phyloP scores from a whole-genome alignment of 2,113 vertebrate genomes.

The Brachyhypopomus gauderio region DNA sequence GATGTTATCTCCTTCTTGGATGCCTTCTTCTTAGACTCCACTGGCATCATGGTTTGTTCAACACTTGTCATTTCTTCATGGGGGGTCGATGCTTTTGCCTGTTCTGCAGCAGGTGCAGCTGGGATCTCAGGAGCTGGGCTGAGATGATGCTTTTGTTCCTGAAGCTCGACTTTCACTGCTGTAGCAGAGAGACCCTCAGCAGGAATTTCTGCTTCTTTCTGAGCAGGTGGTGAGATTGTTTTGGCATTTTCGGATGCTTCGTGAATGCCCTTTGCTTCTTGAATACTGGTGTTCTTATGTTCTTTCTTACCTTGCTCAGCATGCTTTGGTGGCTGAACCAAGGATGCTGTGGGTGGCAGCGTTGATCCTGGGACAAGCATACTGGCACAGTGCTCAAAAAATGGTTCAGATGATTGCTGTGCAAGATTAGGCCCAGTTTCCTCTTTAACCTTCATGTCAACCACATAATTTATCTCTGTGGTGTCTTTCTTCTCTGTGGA shows the following conservation, averaged over 20 bases:
- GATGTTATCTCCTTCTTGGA: constrained; percentile 38
- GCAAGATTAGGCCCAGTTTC: constrained; percentile 26
- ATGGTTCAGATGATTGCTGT: constrained; percentile 33
- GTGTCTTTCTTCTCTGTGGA: background rate
- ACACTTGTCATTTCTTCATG: constrained; percentile 59
- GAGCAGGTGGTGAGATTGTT: background rate
- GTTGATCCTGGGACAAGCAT: constrained; percentile 8
- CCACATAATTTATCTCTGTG: constrained; percentile 5
- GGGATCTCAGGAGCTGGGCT: background rate
- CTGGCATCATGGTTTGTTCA: constrained; percentile 46
- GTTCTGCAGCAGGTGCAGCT: background rate
- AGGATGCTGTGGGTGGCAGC: constrained; percentile 31
- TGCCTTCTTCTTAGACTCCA: constrained; percentile 35
- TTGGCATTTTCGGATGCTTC: constrained; percentile 5
- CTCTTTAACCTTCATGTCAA: constrained; percentile 20
- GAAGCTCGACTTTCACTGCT: constrained; percentile 15
- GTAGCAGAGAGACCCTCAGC: background rate
- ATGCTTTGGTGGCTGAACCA: constrained; percentile 36
- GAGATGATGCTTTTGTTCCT: constrained; percentile 6
- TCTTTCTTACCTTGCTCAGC: constrained; percentile 43
- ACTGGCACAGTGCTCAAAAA: constrained; percentile 29
- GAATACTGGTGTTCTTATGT: background rate
- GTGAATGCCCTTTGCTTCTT: background rate
- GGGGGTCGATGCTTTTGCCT: constrained; percentile 38
- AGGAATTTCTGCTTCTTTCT: constrained; percentile 1